Evolutionary conservation across 2,888 invertebrate species (phyloP).

Genomic region (Polietes domitor): DNA sequence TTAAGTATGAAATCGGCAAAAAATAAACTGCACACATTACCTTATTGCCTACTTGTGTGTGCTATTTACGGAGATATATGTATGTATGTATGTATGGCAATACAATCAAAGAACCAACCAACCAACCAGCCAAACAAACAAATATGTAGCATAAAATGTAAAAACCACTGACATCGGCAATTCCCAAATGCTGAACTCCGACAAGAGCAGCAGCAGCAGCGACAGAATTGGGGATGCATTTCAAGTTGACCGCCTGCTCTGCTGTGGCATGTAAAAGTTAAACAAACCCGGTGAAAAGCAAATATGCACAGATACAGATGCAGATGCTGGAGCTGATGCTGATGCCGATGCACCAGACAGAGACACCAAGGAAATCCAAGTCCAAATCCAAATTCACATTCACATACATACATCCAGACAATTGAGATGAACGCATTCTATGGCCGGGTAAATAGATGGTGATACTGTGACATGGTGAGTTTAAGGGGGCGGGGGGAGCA

Average conservation of each 20-base stretch:
- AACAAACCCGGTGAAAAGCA: constrained; percentile 9
- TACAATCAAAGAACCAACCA: too few relatives aligned
- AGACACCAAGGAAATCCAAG: constrained; percentile 55
- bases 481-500: not conserved
- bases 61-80: constrained; percentile 23
- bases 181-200: constrained; percentile 61
- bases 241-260: constrained; percentile 65
- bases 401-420: constrained; percentile 19
- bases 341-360: constrained; percentile 25
- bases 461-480: not conserved
- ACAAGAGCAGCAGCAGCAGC: not conserved
- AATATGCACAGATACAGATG: constrained; percentile 21
- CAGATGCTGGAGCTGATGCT: constrained; percentile 29
- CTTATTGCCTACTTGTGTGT: constrained; percentile 27
- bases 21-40: constrained; percentile 25
- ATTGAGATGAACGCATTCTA: constrained; percentile 63
- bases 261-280: constrained; percentile 37
- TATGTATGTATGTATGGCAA: too few relatives aligned
- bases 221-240: constrained; percentile 54
- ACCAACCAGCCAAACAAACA: not conserved
- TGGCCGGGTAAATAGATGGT: constrained; percentile 17
- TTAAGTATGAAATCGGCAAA: constrained; percentile 44
- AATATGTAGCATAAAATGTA: constrained; percentile 57
- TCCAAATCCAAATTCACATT: constrained; percentile 24
- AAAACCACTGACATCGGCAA: constrained; percentile 66